A percentile compares a stretch with the other conserved stretches of the same genome.
Conservation (phyloP, 2,797 vertebrate species). For the Adelosebastes latens region DNA sequence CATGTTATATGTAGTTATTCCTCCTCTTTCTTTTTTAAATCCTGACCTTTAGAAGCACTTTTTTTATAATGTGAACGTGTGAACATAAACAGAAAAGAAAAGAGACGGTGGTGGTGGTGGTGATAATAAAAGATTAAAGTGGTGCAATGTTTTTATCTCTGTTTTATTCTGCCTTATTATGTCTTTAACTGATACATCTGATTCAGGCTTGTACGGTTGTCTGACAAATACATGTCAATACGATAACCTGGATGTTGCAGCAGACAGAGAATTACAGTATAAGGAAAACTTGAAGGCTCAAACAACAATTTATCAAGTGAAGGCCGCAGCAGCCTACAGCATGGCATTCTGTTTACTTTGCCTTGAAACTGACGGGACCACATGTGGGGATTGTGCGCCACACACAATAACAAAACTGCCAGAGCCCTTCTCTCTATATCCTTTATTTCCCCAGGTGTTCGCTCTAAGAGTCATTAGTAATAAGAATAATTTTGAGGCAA, state of each 20-base stretch:
- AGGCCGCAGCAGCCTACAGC: slow-evolving; percentile 15
- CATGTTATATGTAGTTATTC: not conserved
- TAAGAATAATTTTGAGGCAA: slow-evolving; percentile 28
- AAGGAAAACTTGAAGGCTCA: not conserved
- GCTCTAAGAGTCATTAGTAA: slow-evolving; percentile 29
- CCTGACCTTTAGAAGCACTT: not conserved
- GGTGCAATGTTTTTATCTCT: not conserved
- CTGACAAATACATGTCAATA: not conserved
- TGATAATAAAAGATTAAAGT: not conserved
- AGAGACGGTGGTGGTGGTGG: not conserved
- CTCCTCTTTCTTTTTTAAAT: not conserved
- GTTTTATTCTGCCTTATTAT: not conserved
- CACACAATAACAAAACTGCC: slow-evolving; percentile 31
- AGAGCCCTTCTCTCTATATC: slow-evolving; percentile 20
- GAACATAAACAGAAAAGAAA: not conserved
- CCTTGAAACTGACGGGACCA: slow-evolving; percentile 28
- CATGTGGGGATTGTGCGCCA: slow-evolving; percentile 16
- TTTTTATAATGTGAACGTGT: not conserved
- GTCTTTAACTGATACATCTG: not conserved
- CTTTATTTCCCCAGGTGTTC: slow-evolving; percentile 43
- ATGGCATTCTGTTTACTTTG: slow-evolving; percentile 42
- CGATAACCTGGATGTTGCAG: not conserved
- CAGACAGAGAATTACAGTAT: not conserved
- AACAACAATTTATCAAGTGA: slow-evolving; percentile 32
- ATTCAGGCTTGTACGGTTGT: not conserved